These are phyloP conservation scores for Falcunculus frontatus DNA, from an alignment of 2,113 vertebrate genomes.

Conservation along the genomic window DNA sequence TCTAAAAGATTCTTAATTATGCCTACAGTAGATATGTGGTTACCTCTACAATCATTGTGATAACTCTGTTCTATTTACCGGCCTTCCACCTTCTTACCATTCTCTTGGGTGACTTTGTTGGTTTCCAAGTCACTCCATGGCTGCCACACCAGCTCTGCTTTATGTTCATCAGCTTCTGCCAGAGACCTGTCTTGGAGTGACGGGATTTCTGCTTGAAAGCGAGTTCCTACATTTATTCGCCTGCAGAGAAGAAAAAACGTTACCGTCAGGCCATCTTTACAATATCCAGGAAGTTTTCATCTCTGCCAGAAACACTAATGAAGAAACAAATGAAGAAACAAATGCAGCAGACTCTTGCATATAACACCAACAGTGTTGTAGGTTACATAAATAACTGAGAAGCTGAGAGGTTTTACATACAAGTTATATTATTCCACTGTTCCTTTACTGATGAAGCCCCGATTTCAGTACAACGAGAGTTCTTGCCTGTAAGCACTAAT, in stretches of 20 bases:
- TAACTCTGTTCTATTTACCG: background rate
- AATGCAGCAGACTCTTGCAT: background rate
- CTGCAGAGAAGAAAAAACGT: slow-evolving; percentile 63
- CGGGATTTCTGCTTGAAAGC: slow-evolving; percentile 95
- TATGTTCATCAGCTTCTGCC: slow-evolving; percentile 81
- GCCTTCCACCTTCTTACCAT: slow-evolving; percentile 70
- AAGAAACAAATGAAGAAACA: background rate
- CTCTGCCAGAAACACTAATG: background rate
- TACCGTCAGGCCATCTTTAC: background rate
- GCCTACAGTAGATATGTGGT: background rate
- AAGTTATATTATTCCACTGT: background rate
- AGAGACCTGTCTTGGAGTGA: slow-evolving; percentile 77
- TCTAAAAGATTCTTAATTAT: background rate
- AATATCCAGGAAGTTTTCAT: background rate
- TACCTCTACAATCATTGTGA: background rate
- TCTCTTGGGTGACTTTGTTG: slow-evolving; percentile 75
- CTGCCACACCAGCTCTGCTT: slow-evolving; percentile 88
- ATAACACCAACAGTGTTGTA: background rate
- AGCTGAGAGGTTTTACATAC: background rate
- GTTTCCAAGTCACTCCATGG: slow-evolving; percentile 78
- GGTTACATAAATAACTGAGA: background rate
- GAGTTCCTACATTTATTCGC: slow-evolving; percentile 92
- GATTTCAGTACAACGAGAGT: background rate
- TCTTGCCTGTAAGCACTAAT: background rate
- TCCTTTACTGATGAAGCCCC: background rate